Evolutionary conservation across 1,140 invertebrate species (phyloP).

Genomic region (Melipona quadrifasciata): DNA sequence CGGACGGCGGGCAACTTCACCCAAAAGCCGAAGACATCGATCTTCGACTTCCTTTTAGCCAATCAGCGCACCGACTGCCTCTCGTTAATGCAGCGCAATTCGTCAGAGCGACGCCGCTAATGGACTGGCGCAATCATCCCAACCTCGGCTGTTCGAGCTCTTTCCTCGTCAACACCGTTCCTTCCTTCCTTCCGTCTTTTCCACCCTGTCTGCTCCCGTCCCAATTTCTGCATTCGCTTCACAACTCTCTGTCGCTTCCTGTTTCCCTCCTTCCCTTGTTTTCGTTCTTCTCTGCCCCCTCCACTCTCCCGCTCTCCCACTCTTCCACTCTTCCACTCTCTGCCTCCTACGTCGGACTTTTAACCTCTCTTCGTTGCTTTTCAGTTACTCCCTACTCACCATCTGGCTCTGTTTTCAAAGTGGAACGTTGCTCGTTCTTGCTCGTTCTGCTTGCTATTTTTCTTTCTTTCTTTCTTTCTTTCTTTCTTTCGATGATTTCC

Average conservation of each 20-base stretch:
- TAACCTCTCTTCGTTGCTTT: not conserved
- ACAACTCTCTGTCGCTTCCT: conserved; percentile 11
- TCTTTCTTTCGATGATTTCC: conserved; percentile 11
- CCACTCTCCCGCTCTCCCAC: too few species aligned
- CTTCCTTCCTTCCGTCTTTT: conserved; percentile 33
- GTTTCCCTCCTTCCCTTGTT: not conserved
- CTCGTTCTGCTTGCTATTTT: not conserved
- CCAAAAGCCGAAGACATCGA: conserved; percentile 69
- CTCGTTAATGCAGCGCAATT: conserved; percentile 72
- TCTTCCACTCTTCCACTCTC: not conserved
- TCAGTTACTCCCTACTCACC: not conserved
- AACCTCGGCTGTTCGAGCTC: conserved; percentile 56
- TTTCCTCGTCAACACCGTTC: conserved; percentile 45
- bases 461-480: not conserved
- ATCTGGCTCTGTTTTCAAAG: conserved; percentile 2
- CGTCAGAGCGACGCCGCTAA: conserved; percentile 72
- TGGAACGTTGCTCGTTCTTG: not conserved
- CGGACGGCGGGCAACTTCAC: conserved; percentile 51
- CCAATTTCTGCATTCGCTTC: conserved; percentile 25
- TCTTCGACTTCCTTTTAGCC: conserved; percentile 70
- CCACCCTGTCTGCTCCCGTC: not conserved
- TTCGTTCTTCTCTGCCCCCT: not conserved
- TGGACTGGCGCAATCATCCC: conserved; percentile 74
- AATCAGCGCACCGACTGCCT: conserved; percentile 66
- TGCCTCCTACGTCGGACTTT: not conserved